Percentiles rank a stretch among this genome's conserved stretches.
These are phyloP conservation scores for Lithophane leautieri DNA, from an alignment of 2,888 invertebrate genomes.

Conservation along the genomic window DNA sequence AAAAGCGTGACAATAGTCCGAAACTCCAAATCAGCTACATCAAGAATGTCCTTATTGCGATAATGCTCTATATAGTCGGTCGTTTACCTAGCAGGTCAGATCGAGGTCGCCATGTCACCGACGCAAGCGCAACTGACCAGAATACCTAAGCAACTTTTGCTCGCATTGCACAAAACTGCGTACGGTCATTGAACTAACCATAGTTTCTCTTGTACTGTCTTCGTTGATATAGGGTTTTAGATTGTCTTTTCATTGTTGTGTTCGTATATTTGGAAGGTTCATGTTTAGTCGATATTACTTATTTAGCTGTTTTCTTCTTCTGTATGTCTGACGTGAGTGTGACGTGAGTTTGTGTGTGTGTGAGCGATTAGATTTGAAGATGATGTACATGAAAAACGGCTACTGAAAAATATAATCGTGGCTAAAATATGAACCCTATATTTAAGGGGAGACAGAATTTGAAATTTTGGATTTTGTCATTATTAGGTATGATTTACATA, in stretches of 20 bases:
- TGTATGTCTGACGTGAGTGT: neutral
- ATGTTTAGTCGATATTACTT: neutral
- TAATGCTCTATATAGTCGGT: constrained; percentile 73
- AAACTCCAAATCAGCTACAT: constrained; percentile 45
- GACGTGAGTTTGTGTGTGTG: too few relatives aligned
- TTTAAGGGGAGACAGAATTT: too few relatives aligned
- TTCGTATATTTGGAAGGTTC: constrained; percentile 3
- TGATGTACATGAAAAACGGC: neutral
- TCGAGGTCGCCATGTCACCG: constrained; percentile 78
- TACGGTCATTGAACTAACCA: constrained; percentile 74
- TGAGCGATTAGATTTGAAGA: neutral
- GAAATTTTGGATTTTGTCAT: neutral
- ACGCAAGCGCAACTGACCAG: constrained; percentile 75
- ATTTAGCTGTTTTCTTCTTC: neutral
- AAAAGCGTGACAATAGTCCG: constrained; percentile 42
- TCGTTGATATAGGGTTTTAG: constrained; percentile 48
- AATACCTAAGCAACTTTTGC: constrained; percentile 80
- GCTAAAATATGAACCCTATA: neutral
- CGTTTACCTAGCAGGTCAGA: constrained; percentile 79
- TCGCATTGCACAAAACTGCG: constrained; percentile 80
- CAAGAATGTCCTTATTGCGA: constrained; percentile 67
- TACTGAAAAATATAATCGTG: neutral
- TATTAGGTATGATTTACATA: neutral
- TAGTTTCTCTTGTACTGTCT: constrained; percentile 66
- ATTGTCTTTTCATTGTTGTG: constrained; percentile 44